These are phyloP conservation scores for Linepithema humile DNA, from an alignment of 1,140 invertebrate genomes.

Conservation along the genomic window DNA sequence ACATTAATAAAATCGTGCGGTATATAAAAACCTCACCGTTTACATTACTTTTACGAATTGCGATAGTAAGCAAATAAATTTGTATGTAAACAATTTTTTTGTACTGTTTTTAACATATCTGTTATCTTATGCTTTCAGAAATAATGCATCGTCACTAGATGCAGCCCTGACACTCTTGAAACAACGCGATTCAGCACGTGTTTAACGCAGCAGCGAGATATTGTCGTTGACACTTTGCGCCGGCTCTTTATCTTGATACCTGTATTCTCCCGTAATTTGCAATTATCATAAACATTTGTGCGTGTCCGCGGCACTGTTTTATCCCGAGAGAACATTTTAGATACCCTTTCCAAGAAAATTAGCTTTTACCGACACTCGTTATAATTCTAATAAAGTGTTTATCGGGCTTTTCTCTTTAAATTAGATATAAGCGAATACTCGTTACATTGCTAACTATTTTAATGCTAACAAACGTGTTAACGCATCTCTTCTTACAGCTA, in stretches of 20 bases:
- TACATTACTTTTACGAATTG: too few species aligned
- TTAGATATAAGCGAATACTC: neutral
- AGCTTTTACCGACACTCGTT: neutral
- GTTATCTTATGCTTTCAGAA: neutral
- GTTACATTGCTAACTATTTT: neutral
- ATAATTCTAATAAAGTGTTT: slow-evolving; percentile 23
- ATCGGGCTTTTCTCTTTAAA: neutral
- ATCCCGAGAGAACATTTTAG: neutral
- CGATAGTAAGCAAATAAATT: neutral
- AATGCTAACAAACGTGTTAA: neutral
- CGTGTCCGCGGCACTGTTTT: slow-evolving; percentile 3
- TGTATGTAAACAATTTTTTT: too few species aligned
- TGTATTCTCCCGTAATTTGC: slow-evolving; percentile 1
- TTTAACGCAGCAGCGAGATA: slow-evolving; percentile 13
- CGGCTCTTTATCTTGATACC: slow-evolving; percentile 27
- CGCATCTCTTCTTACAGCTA: too few species aligned
- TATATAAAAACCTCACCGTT: too few species aligned
- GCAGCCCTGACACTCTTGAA: slow-evolving; percentile 25
- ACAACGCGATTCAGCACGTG: neutral
- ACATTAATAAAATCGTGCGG: too few species aligned
- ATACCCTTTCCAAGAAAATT: slow-evolving; percentile 15
- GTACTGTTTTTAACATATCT: neutral
- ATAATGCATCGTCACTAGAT: neutral
- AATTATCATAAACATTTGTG: slow-evolving; percentile 41
- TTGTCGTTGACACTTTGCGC: neutral